Evolutionary conservation across 1,140 invertebrate genomes (phyloP).

Genomic region (Aphelinus certus): DNA sequence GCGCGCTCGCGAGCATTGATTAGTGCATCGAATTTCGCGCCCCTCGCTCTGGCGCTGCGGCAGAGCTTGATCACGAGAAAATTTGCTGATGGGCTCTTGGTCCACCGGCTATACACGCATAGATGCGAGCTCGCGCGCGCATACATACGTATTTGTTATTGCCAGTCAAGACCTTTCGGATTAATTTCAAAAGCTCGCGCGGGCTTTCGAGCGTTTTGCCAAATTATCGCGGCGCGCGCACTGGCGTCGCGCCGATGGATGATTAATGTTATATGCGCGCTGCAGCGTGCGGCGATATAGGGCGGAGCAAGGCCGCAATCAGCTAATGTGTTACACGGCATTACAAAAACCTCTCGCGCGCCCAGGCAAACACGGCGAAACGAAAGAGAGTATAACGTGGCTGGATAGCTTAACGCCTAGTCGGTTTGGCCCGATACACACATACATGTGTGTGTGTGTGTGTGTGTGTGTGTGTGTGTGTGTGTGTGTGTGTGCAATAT

Average conservation of each 20-base stretch:
- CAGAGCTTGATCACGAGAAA: too few species aligned
- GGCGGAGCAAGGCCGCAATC: slow-evolving; percentile 4
- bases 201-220: background rate
- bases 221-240: background rate
- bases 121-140: too few species aligned
- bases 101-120: background rate
- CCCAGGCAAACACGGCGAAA: too few species aligned
- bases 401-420: background rate
- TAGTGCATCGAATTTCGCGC: too few species aligned
- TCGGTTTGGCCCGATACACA: background rate
- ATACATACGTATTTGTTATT: slow-evolving; percentile 11
- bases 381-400: too few species aligned
- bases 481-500: too few species aligned
- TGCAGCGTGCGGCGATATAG: background rate
- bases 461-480: too few species aligned
- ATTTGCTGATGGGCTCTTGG: background rate
- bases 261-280: slow-evolving; percentile 22
- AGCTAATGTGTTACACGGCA: slow-evolving; percentile 24
- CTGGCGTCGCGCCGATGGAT: slow-evolving; percentile 3
- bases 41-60: too few species aligned
- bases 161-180: slow-evolving; percentile 10
- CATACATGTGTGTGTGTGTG: too few species aligned
- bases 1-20: too few species aligned
- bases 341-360: background rate
- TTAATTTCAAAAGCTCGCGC: slow-evolving; percentile 17